Conservation (phyloP, 2,797 vertebrate genomes). For the Pseudochirops cupreus region DNA sequence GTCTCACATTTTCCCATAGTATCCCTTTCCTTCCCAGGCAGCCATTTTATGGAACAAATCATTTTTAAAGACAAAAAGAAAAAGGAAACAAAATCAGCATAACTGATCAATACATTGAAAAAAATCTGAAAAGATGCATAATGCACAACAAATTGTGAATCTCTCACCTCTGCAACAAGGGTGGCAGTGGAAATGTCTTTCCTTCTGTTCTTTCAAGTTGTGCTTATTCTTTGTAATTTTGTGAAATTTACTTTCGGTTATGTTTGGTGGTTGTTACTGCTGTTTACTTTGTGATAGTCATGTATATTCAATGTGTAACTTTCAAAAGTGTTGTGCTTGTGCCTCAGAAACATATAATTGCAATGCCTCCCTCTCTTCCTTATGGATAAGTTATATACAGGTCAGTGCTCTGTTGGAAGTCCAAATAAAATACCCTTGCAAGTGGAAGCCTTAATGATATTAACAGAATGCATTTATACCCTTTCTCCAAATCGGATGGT, state of each 20-base stretch:
- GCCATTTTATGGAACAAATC: background rate
- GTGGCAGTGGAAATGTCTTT: background rate
- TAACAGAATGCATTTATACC: background rate
- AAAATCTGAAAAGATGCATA: background rate
- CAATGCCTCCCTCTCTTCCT: background rate
- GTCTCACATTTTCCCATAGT: background rate
- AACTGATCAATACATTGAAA: background rate
- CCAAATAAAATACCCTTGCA: background rate
- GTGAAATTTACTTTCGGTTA: background rate
- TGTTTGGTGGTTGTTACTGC: background rate
- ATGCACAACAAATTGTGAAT: background rate
- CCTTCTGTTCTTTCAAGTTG: background rate
- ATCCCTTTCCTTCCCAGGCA: background rate
- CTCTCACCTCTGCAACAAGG: background rate
- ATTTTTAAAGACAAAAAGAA: background rate
- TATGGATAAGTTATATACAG: background rate
- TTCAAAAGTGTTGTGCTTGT: background rate
- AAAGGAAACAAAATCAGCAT: background rate
- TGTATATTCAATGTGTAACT: background rate
- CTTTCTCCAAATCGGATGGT: background rate
- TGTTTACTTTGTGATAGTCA: background rate
- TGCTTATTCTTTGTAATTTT: background rate
- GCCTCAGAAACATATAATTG: background rate
- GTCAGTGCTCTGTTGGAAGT: background rate
- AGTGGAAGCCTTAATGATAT: background rate